Base-by-base conservation (phyloP, 2,113 vertebrate genomes). In the Scatophagus argus region DNA sequence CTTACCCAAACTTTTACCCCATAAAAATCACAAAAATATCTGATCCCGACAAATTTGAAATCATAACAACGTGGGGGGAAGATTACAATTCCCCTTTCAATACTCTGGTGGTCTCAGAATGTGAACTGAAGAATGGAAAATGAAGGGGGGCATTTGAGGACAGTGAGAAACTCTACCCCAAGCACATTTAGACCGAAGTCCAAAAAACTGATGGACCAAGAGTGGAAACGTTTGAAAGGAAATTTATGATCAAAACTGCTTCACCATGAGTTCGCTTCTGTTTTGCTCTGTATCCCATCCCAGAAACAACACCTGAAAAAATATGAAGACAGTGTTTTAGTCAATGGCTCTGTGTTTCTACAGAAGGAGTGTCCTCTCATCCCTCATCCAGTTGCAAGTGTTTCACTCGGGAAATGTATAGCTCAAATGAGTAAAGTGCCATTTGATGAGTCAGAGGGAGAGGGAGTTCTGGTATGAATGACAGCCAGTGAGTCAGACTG, bases 361-460 rank as follows among this genome's bases (percentile, higher is more conserved):
- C 4, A 58, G 21, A 56, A 68, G 10, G 63, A 66, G 66, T 62
- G 11, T 12, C 32, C 14, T 27, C 32, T 56, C 6, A 39, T 55
- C 7, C 11, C 32, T 56, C 6, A 39, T 55, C 7, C 11, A 29
- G 27, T 39, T 51, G 31, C 17, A 71, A 77, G 60, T 82, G 73
- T 56, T 55, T 75, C 27, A 77, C 29, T 56, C 14, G 11, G 64
- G 73, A 61, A 31, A 31, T 31, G 54, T 36, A 21, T 19, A 46
- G 58, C 64, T 75, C 25, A 68, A 72, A 62, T 69, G 56, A 74
- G 58, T 61, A 21, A 70, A 75, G 43, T 54, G 61, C n/a, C 64
- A 65, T 84, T 54, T 46, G 65, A 74, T 89, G 88, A 84, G 7
- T 87, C 77, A 85, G 71, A 80, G 66, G 71, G 68, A 65, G 63